Conservation (phyloP, 2,113 vertebrate genomes). For the Dasyprocta punctata region DNA sequence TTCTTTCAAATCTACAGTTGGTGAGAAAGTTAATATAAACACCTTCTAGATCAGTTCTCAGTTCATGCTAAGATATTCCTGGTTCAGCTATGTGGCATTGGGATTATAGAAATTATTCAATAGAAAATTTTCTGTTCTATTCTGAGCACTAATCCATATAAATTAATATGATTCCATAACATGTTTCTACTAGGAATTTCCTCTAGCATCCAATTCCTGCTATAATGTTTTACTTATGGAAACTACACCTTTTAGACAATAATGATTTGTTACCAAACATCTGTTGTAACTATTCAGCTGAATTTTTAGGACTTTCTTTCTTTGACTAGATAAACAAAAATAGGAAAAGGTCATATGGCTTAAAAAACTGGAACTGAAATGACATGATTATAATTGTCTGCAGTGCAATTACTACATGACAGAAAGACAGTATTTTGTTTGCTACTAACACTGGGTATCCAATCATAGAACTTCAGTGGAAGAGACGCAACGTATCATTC, state of each 20-base stretch:
- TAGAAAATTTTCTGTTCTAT: background rate
- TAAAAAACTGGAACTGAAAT: background rate
- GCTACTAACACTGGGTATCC: background rate
- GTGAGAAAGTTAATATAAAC: background rate
- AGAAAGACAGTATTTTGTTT: background rate
- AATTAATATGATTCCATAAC: background rate
- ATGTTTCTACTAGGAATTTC: background rate
- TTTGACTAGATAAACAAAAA: background rate
- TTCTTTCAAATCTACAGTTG: constrained; percentile 20
- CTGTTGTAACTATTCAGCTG: background rate
- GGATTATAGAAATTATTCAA: background rate
- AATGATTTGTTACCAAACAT: background rate
- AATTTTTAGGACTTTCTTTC: background rate
- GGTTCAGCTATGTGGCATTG: background rate
- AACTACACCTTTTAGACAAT: background rate
- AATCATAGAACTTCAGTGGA: background rate
- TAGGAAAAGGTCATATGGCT: background rate
- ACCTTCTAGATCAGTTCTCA: background rate
- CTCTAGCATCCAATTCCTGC: background rate
- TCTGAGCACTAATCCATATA: background rate
- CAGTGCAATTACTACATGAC: background rate
- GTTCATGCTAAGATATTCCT: background rate
- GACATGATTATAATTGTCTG: background rate
- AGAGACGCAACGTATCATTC: background rate
- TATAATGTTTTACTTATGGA: background rate